These are phyloP conservation scores for Diachrysia chrysitis DNA, from an alignment of 2,888 invertebrate species.

Conservation along the genomic window DNA sequence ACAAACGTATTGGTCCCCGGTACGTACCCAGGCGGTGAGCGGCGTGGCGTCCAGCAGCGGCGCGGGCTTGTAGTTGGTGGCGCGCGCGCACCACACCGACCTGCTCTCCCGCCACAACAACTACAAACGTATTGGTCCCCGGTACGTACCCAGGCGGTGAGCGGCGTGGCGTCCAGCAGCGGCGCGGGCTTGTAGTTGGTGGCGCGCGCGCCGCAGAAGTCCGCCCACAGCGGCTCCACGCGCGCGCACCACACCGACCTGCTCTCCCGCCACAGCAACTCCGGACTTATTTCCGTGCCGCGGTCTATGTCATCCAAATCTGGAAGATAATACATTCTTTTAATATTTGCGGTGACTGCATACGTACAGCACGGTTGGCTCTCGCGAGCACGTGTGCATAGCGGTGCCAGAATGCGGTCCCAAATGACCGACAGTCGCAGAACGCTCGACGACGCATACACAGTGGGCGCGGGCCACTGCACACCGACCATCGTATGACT, in stretches of 20 bases:
- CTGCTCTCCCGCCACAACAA: no score
- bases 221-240: constrained; percentile 97
- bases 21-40: constrained; percentile 93
- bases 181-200: constrained; percentile 93
- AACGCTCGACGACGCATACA: no score
- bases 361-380: no score
- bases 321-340: constrained; percentile 47
- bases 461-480: no score
- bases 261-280: constrained; percentile 94
- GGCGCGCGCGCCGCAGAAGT: constrained; percentile 95
- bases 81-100: no score
- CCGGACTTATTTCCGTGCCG: constrained; percentile 81
- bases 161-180: constrained; percentile 95
- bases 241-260: constrained; percentile 96
- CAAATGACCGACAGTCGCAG: no score
- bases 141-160: constrained; percentile 93
- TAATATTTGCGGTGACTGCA: no score
- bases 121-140: not conserved
- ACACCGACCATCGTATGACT: no score
- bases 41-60: constrained; percentile 96
- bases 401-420: no score
- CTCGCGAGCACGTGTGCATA: no score
- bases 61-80: constrained; percentile 83
- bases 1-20: not conserved
- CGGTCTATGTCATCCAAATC: constrained; percentile 89